These are phyloP conservation scores for Morone saxatilis DNA, from an alignment of 2,113 vertebrate species.

Conservation along the genomic window DNA sequence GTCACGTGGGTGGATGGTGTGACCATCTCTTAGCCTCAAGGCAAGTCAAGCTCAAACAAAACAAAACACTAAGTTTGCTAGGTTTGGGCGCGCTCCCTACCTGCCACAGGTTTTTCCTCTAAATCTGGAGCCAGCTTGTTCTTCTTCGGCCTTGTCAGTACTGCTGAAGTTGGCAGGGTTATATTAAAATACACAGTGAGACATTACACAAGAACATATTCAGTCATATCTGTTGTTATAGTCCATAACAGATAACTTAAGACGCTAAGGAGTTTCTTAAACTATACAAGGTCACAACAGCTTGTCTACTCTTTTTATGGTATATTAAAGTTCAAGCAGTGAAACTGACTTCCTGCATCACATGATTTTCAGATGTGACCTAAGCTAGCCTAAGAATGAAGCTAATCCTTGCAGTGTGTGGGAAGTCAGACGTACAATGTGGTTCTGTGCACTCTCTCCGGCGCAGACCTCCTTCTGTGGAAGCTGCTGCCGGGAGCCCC, in stretches of 20 bases:
- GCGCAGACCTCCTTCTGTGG: constrained; percentile 70
- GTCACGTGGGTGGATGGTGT: constrained; percentile 16
- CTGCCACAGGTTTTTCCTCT: constrained; percentile 58
- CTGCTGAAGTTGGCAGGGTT: constrained; percentile 9
- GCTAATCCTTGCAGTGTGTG: constrained; percentile 63
- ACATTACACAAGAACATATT: not conserved
- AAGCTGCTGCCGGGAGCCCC: not conserved
- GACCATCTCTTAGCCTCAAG: not conserved
- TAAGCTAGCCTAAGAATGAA: constrained; percentile 40
- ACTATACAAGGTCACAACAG: not conserved
- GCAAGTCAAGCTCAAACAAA: not conserved
- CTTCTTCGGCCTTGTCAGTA: constrained; percentile 1
- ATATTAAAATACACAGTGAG: constrained; percentile 5
- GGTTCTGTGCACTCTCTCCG: constrained; percentile 50
- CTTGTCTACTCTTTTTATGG: not conserved
- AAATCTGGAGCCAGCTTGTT: constrained; percentile 12
- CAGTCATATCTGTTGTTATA: not conserved
- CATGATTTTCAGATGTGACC: constrained; percentile 62
- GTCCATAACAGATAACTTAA: constrained; percentile 2
- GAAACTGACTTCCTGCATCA: constrained; percentile 54
- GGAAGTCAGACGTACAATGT: constrained; percentile 65
- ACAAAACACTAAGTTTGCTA: not conserved
- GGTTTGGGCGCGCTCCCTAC: constrained; percentile 29
- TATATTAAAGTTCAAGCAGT: not conserved
- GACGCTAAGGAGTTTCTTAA: not conserved